These are phyloP conservation scores for Hypsopygia costalis DNA, from an alignment of 2,888 invertebrate species.

Conservation along the genomic window DNA sequence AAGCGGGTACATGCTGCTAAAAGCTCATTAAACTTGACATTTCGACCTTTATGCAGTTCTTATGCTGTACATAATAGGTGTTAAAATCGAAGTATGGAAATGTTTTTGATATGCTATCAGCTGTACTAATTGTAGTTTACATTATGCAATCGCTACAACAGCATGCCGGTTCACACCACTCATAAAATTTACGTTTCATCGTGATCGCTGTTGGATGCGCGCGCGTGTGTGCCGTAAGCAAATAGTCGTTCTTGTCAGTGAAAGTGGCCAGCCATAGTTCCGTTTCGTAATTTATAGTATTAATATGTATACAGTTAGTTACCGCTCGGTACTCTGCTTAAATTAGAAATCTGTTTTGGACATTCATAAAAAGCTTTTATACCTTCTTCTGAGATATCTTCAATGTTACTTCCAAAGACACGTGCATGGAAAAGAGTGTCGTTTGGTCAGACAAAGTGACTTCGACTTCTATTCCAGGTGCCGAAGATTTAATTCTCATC, in stretches of 20 bases:
- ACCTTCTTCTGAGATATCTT: background rate
- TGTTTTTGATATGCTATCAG: too few species aligned
- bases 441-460: slow-evolving; percentile 5
- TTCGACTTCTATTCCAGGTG: slow-evolving; percentile 10
- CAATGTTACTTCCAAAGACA: too few species aligned
- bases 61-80: too few species aligned
- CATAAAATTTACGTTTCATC: slow-evolving; percentile 59
- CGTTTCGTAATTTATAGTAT: slow-evolving; percentile 61
- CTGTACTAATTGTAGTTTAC: slow-evolving; percentile 7
- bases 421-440: background rate
- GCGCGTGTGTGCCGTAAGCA: slow-evolving; percentile 52
- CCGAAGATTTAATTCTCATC: slow-evolving; percentile 6
- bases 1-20: too few species aligned
- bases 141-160: slow-evolving; percentile 40
- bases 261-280: slow-evolving; percentile 67
- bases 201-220: slow-evolving; percentile 33
- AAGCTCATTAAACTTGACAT: too few species aligned
- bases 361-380: background rate
- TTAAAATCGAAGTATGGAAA: too few species aligned
- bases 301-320: slow-evolving; percentile 32
- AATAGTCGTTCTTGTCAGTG: slow-evolving; percentile 65
- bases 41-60: too few species aligned
- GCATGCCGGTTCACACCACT: slow-evolving; percentile 36
- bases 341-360: slow-evolving; percentile 7
- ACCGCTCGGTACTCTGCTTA: slow-evolving; percentile 21